Conservation (phyloP, 2,113 vertebrate species). For the Peromyscus californicus region DNA sequence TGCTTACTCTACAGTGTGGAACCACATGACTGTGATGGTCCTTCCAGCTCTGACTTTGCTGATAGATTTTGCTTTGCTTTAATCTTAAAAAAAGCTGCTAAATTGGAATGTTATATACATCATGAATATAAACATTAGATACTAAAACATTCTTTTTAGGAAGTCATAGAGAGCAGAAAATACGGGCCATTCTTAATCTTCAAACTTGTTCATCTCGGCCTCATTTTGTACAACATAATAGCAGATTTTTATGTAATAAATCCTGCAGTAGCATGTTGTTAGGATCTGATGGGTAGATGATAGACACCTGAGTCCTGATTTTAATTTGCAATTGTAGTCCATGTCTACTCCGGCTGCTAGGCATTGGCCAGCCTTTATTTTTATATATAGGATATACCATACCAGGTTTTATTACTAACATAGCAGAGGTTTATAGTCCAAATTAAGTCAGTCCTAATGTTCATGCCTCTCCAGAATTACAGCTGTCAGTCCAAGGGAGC, state of each 20-base stretch:
- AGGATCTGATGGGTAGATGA: background rate
- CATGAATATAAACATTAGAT: background rate
- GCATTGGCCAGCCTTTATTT: background rate
- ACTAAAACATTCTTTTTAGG: background rate
- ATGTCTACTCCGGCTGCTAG: background rate
- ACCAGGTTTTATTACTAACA: conserved; percentile 41
- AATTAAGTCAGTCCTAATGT: conserved; percentile 43
- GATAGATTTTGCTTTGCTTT: background rate
- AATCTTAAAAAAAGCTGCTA: background rate
- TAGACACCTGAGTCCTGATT: background rate
- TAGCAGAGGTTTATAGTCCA: conserved; percentile 27
- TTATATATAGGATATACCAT: background rate
- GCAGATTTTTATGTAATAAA: background rate
- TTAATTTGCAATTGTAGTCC: background rate
- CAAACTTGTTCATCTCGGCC: background rate
- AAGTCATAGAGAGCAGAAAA: background rate
- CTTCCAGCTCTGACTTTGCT: conserved; percentile 21
- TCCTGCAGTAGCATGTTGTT: background rate
- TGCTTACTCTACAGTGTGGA: background rate
- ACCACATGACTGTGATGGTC: background rate
- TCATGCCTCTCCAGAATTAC: conserved; percentile 49
- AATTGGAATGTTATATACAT: background rate
- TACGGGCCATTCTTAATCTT: background rate
- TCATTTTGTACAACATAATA: conserved; percentile 30
- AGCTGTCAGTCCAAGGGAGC: conserved; percentile 24